phyloP scores from a whole-genome alignment of 2,888 invertebrate genomes.

The Idaea aversata region DNA sequence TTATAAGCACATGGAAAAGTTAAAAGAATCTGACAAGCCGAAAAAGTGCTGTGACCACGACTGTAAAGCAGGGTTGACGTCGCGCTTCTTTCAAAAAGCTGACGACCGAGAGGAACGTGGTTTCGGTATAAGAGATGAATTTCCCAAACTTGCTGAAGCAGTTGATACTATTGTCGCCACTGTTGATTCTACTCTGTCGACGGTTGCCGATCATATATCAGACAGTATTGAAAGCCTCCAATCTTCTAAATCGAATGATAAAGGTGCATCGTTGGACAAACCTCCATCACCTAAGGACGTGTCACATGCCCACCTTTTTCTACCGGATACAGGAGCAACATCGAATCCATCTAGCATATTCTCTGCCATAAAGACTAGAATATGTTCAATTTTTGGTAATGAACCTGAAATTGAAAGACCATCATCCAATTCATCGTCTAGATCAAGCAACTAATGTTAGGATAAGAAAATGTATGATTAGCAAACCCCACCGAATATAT shows the following conservation, averaged over 20 bases:
- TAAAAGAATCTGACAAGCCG: slow-evolving; percentile 25
- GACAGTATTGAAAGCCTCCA: slow-evolving; percentile 20
- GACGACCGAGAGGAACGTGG: slow-evolving; percentile 6
- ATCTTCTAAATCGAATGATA: slow-evolving; percentile 23
- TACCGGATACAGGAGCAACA: slow-evolving; percentile 10
- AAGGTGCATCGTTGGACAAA: slow-evolving; percentile 36
- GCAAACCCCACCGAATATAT: slow-evolving; percentile 4
- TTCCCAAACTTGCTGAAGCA: slow-evolving; percentile 10
- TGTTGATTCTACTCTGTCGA: slow-evolving; percentile 37
- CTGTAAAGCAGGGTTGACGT: background rate
- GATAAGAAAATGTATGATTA: slow-evolving; percentile 16
- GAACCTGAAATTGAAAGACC: slow-evolving; percentile 17
- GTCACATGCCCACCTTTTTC: slow-evolving; percentile 16
- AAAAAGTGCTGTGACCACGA: slow-evolving; percentile 17
- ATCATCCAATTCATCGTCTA: slow-evolving; percentile 16
- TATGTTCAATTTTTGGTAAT: slow-evolving; percentile 42
- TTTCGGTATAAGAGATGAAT: slow-evolving; percentile 2
- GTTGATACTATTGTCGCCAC: slow-evolving; percentile 28
- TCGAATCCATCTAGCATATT: slow-evolving; percentile 35
- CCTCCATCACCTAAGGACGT: slow-evolving; percentile 24
- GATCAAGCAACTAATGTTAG: slow-evolving; percentile 24
- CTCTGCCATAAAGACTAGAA: slow-evolving; percentile 39
- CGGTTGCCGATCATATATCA: slow-evolving; percentile 29
- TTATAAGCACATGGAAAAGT: slow-evolving; percentile 32
- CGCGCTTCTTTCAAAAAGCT: background rate